phyloP scores from a whole-genome alignment of 2,797 vertebrate genomes.

The Leptoclinus maculatus region DNA sequence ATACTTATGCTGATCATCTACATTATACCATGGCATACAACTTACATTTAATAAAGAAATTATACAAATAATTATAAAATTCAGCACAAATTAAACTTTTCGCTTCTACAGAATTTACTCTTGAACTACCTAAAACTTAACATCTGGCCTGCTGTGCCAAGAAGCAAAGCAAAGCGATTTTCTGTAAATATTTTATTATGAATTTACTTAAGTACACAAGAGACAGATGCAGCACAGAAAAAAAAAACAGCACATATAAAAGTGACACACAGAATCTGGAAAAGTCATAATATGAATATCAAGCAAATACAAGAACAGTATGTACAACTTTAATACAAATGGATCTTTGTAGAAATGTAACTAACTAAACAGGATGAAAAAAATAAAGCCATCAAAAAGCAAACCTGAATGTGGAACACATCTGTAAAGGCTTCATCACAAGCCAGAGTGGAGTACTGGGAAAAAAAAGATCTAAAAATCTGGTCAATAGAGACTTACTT shows the following conservation, averaged over 20 bases:
- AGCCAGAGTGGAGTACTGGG: constrained; percentile 29
- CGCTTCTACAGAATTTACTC: accelerated
- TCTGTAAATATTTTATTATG: constrained; percentile 82
- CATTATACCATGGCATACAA: neutral
- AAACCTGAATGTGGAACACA: constrained; percentile 27
- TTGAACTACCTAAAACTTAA: neutral
- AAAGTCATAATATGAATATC: constrained; percentile 54
- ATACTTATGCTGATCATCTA: neutral
- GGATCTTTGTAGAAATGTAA: constrained; percentile 57
- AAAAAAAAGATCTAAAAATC: constrained; percentile 50
- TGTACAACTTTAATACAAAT: constrained; percentile 75
- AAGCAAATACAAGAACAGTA: constrained; percentile 67
- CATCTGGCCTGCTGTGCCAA: neutral
- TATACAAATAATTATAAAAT: neutral
- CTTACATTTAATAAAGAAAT: neutral
- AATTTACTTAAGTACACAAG: constrained; percentile 75
- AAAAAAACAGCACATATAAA: constrained; percentile 37
- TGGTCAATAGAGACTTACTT: constrained; percentile 45
- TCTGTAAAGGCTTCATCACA: constrained; percentile 35
- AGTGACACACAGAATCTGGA: constrained; percentile 46
- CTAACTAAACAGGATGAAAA: neutral
- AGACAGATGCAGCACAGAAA: constrained; percentile 58
- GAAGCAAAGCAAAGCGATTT: constrained; percentile 19
- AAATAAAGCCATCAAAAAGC: constrained; percentile 40
- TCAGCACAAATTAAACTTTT: neutral